These are phyloP conservation scores for Microdon myrmicae DNA, from an alignment of 2,888 invertebrate genomes.

Conservation along the genomic window DNA sequence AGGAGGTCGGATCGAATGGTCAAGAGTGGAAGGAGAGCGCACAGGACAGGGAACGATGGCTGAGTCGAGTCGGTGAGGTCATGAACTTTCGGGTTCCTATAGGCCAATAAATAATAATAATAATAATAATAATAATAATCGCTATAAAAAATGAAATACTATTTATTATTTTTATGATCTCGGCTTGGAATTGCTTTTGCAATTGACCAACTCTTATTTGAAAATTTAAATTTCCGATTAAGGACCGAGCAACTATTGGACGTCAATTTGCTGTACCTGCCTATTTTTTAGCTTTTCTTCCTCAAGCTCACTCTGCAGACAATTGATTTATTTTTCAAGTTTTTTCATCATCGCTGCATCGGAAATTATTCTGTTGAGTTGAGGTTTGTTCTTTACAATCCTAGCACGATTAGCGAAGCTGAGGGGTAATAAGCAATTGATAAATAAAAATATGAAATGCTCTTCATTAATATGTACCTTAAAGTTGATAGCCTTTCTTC, in stretches of 20 bases:
- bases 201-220: conserved; percentile 59
- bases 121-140: no score
- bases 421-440: conserved; percentile 36
- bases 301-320: conserved; percentile 73
- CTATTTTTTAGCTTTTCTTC: conserved; percentile 69
- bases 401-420: conserved; percentile 88
- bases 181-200: conserved; percentile 59
- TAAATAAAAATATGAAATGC: not conserved
- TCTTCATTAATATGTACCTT: conserved; percentile 64
- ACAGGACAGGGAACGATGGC: no score
- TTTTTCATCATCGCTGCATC: conserved; percentile 78
- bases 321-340: conserved; percentile 74
- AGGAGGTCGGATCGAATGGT: no score
- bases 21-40: no score
- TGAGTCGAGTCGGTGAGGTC: no score
- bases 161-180: conserved; percentile 61
- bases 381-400: conserved; percentile 80
- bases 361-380: conserved; percentile 77
- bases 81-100: no score
- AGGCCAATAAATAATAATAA: no score
- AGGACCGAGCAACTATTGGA: not conserved
- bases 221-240: not conserved
- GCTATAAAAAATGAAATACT: no score
- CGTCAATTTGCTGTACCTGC: conserved; percentile 53
- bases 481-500: conserved; percentile 79